These are phyloP conservation scores for Melipona quadrifasciata DNA, from an alignment of 1,140 invertebrate species.

Conservation along the genomic window DNA sequence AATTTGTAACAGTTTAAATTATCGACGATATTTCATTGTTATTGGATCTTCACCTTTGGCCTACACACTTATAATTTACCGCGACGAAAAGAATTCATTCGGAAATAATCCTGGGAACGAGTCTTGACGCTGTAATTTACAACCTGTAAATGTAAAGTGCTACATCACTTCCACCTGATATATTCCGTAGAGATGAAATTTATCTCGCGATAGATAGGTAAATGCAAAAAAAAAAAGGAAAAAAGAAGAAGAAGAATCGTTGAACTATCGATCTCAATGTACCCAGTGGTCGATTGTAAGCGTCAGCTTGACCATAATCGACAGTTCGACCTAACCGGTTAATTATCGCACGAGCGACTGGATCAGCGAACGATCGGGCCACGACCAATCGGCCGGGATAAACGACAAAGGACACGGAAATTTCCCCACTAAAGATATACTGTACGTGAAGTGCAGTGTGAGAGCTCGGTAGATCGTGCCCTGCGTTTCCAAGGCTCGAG, in stretches of 20 bases:
- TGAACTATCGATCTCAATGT: background rate
- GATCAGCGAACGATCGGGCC: slow-evolving; percentile 49
- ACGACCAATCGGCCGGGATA: slow-evolving; percentile 65
- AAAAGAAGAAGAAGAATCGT: background rate
- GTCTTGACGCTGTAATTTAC: no score
- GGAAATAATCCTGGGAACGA: no score
- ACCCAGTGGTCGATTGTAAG: background rate
- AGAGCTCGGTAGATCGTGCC: slow-evolving; percentile 2
- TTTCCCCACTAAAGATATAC: slow-evolving; percentile 23
- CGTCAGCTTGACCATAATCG: background rate
- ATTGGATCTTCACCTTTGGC: no score
- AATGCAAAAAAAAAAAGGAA: background rate
- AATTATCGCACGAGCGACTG: slow-evolving; percentile 52
- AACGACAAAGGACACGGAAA: slow-evolving; percentile 59
- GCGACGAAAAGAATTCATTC: no score
- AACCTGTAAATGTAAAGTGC: no score
- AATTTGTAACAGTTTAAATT: no score
- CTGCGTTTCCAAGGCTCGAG: slow-evolving; percentile 21
- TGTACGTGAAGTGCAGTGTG: background rate
- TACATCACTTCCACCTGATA: background rate
- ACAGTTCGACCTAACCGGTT: background rate
- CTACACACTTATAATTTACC: no score
- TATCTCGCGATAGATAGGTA: background rate
- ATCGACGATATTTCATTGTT: no score
- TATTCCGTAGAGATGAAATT: background rate